Percentiles rank a stretch among this genome's conserved stretches.
These are phyloP conservation scores for Alosa sapidissima DNA, from an alignment of 2,797 vertebrate species.

Conservation along the genomic window DNA sequence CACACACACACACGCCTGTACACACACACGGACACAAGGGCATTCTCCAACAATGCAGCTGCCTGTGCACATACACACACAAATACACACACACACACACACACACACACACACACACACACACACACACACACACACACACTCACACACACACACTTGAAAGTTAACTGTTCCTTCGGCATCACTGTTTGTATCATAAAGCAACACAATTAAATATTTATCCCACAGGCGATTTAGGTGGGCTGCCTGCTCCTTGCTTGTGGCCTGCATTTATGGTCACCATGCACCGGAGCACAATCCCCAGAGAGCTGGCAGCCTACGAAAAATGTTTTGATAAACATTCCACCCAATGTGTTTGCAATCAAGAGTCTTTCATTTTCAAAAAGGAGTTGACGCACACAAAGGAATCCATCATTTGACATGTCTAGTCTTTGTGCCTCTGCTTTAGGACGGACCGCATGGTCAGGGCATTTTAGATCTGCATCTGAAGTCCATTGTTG, in stretches of 20 bases:
- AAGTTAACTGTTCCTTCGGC: background rate
- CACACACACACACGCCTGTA: background rate
- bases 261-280: background rate
- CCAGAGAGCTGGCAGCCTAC: background rate
- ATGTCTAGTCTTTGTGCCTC: background rate
- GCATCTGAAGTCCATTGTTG: background rate
- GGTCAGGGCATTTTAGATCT: background rate
- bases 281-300: background rate
- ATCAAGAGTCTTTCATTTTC: background rate
- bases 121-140: background rate
- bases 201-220: background rate
- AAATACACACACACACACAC: background rate
- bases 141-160: background rate
- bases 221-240: background rate
- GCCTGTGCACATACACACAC: background rate
- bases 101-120: background rate
- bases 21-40: background rate
- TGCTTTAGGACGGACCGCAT: background rate
- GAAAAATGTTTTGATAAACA: constrained; percentile 3
- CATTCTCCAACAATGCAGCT: background rate
- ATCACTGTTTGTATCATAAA: background rate
- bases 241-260: background rate
- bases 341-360: background rate
- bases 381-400: background rate
- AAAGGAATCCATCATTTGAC: background rate